Evolutionary conservation across 2,113 vertebrate genomes (phyloP).

Genomic region (Hypomesus transpacificus): DNA sequence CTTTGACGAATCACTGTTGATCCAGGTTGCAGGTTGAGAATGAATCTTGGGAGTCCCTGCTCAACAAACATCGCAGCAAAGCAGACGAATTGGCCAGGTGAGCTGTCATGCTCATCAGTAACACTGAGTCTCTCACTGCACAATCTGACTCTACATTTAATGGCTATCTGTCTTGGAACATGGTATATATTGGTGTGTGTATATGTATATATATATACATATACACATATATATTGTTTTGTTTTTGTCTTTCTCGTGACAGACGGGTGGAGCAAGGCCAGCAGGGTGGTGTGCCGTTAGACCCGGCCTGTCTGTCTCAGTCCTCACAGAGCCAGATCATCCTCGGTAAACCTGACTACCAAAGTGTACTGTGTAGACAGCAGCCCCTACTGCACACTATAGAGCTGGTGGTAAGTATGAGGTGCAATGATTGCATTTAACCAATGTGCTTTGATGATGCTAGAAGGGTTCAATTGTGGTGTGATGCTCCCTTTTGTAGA

Average conservation of each 20-base stretch:
- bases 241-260: constrained; percentile 7
- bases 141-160: neutral
- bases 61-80: constrained; percentile 67
- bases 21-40: constrained; percentile 69
- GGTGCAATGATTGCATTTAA: neutral
- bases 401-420: constrained; percentile 62
- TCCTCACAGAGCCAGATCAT: constrained; percentile 71
- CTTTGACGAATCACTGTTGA: neutral
- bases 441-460: too few species aligned
- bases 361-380: constrained; percentile 56
- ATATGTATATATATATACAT: neutral
- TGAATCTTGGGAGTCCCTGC: constrained; percentile 66
- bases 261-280: constrained; percentile 66
- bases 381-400: constrained; percentile 57
- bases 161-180: too few species aligned
- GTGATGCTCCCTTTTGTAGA: constrained; percentile 45
- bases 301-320: constrained; percentile 47
- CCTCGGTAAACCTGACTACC: constrained; percentile 71
- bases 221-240: too few species aligned
- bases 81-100: constrained; percentile 68
- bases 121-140: neutral
- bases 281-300: constrained; percentile 45
- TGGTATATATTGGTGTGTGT: too few species aligned
- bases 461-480: too few species aligned
- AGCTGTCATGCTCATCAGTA: constrained; percentile 2